These are phyloP conservation scores for Sitophilus oryzae DNA, from an alignment of 1,140 invertebrate species.

Conservation along the genomic window DNA sequence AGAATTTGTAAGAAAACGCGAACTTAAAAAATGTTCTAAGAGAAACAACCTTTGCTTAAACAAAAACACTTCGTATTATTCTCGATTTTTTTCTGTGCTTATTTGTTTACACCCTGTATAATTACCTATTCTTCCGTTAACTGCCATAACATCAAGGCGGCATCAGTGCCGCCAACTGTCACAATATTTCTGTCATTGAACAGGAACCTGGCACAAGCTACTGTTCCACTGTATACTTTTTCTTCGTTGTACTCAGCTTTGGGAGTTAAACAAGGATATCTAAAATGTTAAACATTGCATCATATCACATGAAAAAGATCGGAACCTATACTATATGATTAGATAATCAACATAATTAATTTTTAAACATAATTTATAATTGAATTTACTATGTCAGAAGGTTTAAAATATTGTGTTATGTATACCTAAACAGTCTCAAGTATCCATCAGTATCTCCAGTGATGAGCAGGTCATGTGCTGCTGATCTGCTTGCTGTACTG, in stretches of 20 bases:
- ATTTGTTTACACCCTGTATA: constrained; percentile 31
- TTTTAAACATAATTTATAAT: neutral
- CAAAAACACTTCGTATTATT: too few relatives aligned
- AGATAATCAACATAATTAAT: neutral
- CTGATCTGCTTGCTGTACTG: constrained; percentile 72
- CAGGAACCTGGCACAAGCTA: constrained; percentile 75
- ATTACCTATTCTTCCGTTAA: constrained; percentile 66
- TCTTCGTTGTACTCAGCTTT: constrained; percentile 83
- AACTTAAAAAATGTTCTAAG: too few relatives aligned
- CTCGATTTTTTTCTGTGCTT: constrained; percentile 2
- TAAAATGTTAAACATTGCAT: constrained; percentile 38
- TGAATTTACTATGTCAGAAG: neutral
- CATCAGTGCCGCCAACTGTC: constrained; percentile 86
- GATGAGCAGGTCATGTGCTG: constrained; percentile 75
- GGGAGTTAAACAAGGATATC: constrained; percentile 74
- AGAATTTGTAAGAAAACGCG: too few relatives aligned
- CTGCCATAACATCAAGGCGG: constrained; percentile 88
- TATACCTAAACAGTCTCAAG: constrained; percentile 74
- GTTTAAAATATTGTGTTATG: constrained; percentile 2
- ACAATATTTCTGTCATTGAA: constrained; percentile 82
- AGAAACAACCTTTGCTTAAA: too few relatives aligned
- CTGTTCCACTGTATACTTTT: constrained; percentile 82
- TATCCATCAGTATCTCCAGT: constrained; percentile 89
- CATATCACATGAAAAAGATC: neutral
- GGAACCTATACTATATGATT: too few relatives aligned